Conservation (phyloP, 2,113 vertebrate genomes). For the Gavialis gangeticus region DNA sequence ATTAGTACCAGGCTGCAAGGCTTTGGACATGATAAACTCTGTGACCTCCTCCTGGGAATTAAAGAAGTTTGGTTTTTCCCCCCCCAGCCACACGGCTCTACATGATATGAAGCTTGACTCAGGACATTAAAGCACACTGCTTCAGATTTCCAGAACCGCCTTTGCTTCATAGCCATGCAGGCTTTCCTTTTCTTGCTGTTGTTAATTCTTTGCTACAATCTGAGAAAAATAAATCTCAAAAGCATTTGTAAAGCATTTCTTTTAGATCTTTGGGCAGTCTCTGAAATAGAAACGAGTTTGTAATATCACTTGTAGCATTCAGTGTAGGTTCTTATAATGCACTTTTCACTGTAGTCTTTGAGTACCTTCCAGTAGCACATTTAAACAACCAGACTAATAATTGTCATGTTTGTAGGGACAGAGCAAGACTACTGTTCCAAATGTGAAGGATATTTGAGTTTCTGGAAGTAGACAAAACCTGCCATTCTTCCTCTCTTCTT, state of each 20-base stretch:
- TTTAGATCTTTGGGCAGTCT: neutral
- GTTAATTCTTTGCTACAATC: conserved; percentile 25
- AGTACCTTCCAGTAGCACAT: neutral
- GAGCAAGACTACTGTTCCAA: neutral
- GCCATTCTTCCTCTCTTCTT: neutral
- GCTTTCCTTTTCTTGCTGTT: neutral
- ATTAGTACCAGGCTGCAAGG: neutral
- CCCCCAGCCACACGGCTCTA: neutral
- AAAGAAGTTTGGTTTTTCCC: conserved; percentile 7
- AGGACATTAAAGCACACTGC: conserved; percentile 23
- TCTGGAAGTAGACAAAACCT: neutral
- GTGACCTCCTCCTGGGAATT: conserved; percentile 37
- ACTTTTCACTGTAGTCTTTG: neutral
- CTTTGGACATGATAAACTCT: conserved; percentile 53
- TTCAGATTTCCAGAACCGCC: conserved; percentile 19
- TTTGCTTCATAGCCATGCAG: conserved; percentile 14
- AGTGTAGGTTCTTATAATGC: neutral
- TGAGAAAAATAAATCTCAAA: conserved; percentile 22
- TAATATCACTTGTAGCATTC: neutral
- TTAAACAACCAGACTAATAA: neutral
- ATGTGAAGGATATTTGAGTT: neutral
- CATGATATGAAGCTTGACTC: conserved; percentile 18
- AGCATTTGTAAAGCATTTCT: neutral
- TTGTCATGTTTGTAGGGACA: neutral
- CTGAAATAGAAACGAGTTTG: neutral